Evolutionary conservation across 2,888 invertebrate genomes (phyloP), one percentile per base, ranked within the genome.

Genomic region (Apotomis betuletana): DNA sequence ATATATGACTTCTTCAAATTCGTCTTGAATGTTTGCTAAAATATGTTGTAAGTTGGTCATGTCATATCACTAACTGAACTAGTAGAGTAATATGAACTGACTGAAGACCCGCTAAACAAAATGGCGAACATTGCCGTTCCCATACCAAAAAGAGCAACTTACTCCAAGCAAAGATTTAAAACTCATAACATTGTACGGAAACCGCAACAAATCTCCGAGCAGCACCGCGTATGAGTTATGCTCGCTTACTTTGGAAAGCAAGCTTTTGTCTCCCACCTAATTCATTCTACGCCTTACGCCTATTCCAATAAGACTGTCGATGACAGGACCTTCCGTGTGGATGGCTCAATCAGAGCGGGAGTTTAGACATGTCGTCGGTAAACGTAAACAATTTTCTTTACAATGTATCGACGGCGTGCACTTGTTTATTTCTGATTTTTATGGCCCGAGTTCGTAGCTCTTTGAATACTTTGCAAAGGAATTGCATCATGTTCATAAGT

Each of bases 121-220:
- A 49, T 10, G 9, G 77, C 77, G 79, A 80, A 79, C 81, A 83
- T 81, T 83, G 85, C 83, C 83, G 85, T 86, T 84, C 81, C 82
- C n/a, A 84, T 84, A 85, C 27, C 27, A 27, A 83, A 83, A 63
- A 6, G 9, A 38, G 5, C 38, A n/a, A 12, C 84, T 84, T 49
- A 49, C 86, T 86, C 87, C 85, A 83, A 83, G 49, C 9, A 10
- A 83, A 85, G 85, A 85, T 83, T 80, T 86, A 85, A 86, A 86
- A 86, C 87, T 85, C 84, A 83, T 85, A 87, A 89, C 91, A 90
- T 87, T 90, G 90, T 90, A 85, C 85, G 80, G 75, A 81, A 87
- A 90, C 92, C 92, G 80, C 92, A 91, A 85, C 88, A 90, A 89
- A 91, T 90, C 89, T 89, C 88, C 87, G 90, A 87, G 88, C 85